A percentile compares a stretch with the other conserved stretches of the same genome.
phyloP scores from a whole-genome alignment of 2,797 vertebrate species.

The Threskiornis aethiopicus region DNA sequence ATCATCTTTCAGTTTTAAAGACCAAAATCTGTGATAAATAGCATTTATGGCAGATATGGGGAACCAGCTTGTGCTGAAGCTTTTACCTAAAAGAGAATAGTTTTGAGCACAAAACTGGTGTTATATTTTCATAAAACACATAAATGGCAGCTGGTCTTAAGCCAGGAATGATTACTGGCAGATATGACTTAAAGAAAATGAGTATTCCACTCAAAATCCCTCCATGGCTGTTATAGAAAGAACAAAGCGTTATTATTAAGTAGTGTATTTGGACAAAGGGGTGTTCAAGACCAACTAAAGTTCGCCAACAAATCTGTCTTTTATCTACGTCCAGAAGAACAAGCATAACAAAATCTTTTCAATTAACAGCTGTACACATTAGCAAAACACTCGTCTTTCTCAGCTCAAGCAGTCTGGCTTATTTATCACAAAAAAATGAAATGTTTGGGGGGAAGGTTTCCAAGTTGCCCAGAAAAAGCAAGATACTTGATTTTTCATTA shows the following conservation, averaged over 20 bases:
- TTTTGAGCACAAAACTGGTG: constrained; percentile 67
- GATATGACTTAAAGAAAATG: constrained; percentile 79
- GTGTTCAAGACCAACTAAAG: constrained; percentile 69
- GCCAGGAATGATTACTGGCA: constrained; percentile 79
- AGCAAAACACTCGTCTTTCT: constrained; percentile 63
- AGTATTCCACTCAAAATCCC: constrained; percentile 73
- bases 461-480: constrained; percentile 54
- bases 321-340: constrained; percentile 67
- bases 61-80: constrained; percentile 66
- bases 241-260: constrained; percentile 79
- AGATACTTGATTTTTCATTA: constrained; percentile 73
- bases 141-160: constrained; percentile 76
- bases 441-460: constrained; percentile 43
- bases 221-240: constrained; percentile 71
- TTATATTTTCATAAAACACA: constrained; percentile 80
- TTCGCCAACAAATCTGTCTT: constrained; percentile 68
- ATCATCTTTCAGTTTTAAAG: constrained; percentile 76
- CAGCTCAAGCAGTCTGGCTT: constrained; percentile 29
- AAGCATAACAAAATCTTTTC: constrained; percentile 68
- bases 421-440: constrained; percentile 62
- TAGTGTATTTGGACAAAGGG: constrained; percentile 70
- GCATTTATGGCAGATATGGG: constrained; percentile 62
- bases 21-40: constrained; percentile 72
- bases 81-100: constrained; percentile 71
- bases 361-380: constrained; percentile 74